Evolutionary conservation across 2,113 vertebrate species (phyloP), one percentile per base, ranked within the genome.

Genomic region (Chionomys nivalis): DNA sequence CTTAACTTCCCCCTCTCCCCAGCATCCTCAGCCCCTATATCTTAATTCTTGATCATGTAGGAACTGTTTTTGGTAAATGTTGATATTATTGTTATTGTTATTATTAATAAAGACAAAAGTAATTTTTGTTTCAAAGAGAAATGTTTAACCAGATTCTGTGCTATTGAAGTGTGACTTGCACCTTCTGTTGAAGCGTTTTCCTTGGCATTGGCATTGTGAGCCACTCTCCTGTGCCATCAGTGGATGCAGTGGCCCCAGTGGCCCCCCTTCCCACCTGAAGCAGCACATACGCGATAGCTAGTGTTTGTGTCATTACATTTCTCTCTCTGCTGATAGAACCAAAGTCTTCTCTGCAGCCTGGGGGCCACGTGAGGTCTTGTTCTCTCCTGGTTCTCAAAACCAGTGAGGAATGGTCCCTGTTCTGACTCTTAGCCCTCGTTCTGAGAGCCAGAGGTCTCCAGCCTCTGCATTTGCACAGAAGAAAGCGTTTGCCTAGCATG

Each of bases 21-120:
- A 58, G 26, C 93, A 83, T 77, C 94, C 87, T 83, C 58, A 44
- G 75, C 70, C 89, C 93, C 94, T 90, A 11, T 76, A 55, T 92
- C 99, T 98, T 97, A 97, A 98, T 98, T 99, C 98, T 99, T 97
- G 98, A 99, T 99, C 98, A 98, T 89, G 98, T 99, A 99, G 99
- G 98, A 99, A 98, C 97, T 98, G 96, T 98, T 98, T 98, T 97
- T 94, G 95, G 96, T 98, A 98, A 98, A 98, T 98, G 98, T 98
- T 98, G 98, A 98, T 98, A 97, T 98, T 98, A 68, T 95, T 97
- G 12, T 98, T 98, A 97, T 98, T 98, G 83, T 95, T 96, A 95
- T 97, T 97, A 97, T 97, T 97, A 96, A 98, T 98, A 98, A 98
- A 98, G 98, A 97, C 97, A 98, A 94, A 98, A 97, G 19, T 93